These are phyloP conservation scores for Sesamia inferens DNA, from an alignment of 2,888 invertebrate species.

Conservation along the genomic window DNA sequence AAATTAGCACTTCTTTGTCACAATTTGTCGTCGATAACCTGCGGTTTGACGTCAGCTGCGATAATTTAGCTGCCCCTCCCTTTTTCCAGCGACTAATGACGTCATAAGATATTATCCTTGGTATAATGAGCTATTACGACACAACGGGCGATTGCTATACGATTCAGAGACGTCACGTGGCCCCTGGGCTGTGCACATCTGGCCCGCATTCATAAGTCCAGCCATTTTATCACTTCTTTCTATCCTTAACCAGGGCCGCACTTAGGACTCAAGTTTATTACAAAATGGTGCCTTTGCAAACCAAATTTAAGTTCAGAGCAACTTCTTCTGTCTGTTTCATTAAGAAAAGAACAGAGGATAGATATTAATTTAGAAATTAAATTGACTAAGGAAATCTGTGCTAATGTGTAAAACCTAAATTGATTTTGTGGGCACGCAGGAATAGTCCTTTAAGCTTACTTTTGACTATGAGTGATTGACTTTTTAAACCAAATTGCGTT, in stretches of 20 bases:
- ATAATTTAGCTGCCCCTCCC: constrained; percentile 52
- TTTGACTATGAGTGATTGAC: no score
- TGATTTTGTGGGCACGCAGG: no score
- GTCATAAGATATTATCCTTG: constrained; percentile 62
- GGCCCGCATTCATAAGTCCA: constrained; percentile 59
- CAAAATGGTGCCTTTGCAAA: neutral
- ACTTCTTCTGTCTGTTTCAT: no score
- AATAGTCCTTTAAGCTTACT: no score
- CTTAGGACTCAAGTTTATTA: constrained; percentile 5
- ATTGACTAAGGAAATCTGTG: no score
- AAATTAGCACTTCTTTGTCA: constrained; percentile 45
- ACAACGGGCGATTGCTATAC: constrained; percentile 48
- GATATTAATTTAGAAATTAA: no score
- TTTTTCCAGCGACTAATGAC: constrained; percentile 51
- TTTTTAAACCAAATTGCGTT: no score
- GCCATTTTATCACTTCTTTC: constrained; percentile 26
- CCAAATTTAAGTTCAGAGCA: no score
- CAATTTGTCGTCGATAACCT: constrained; percentile 28
- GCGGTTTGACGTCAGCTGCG: constrained; percentile 63
- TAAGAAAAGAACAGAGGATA: no score
- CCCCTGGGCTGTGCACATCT: constrained; percentile 53
- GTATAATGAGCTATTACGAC: constrained; percentile 57
- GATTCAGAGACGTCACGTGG: constrained; percentile 26
- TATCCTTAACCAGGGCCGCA: constrained; percentile 57
- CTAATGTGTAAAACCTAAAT: no score